A percentile compares a stretch with the other conserved stretches of the same genome.
These are phyloP conservation scores for Acanthopleura granulata DNA, from an alignment of 2,888 invertebrate genomes.

Conservation along the genomic window DNA sequence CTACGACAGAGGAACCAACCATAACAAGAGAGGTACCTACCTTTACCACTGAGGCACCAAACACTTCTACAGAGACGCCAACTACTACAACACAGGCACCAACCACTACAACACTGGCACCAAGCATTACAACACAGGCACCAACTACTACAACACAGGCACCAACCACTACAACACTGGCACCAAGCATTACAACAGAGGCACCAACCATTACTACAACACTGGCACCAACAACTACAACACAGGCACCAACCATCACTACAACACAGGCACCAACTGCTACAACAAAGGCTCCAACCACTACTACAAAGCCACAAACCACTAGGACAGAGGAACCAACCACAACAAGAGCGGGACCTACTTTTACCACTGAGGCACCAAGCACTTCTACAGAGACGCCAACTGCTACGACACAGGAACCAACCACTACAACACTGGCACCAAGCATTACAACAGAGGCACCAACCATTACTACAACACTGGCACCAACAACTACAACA, in stretches of 20 bases:
- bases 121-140: no score
- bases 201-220: no score
- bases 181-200: not conserved
- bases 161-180: not conserved
- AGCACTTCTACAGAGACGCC: not conserved
- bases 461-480: no score
- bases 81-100: no score
- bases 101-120: not conserved
- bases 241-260: not conserved
- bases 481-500: no score
- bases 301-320: not conserved
- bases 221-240: not conserved
- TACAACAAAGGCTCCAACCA: not conserved
- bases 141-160: not conserved
- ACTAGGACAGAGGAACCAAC: not conserved
- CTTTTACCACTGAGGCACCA: not conserved
- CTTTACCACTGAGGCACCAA: no score
- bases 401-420: not conserved
- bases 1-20: no score
- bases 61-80: no score
- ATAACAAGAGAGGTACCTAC: no score
- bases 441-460: not conserved
- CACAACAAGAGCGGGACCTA: not conserved
- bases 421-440: not conserved
- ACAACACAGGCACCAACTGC: not conserved